Conservation (phyloP, 2,797 vertebrate species). For the Manis pentadactyla region DNA sequence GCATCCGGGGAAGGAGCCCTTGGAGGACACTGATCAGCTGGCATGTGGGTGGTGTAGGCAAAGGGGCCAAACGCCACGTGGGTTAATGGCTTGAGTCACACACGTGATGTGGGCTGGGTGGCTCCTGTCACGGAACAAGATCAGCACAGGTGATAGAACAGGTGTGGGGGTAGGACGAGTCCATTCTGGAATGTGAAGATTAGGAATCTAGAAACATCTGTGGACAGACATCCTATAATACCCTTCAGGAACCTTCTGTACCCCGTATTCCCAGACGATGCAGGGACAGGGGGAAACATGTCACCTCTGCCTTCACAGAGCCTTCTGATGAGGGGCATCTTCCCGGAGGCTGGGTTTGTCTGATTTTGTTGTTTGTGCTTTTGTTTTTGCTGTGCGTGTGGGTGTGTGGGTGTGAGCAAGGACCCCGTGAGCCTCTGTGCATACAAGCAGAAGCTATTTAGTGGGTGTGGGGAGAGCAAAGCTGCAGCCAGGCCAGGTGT, state of each 20-base stretch:
- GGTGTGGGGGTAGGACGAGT: neutral
- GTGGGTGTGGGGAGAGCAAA: rapidly evolving
- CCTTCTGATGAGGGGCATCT: rapidly evolving
- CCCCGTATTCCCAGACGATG: neutral
- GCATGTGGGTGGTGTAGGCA: rapidly evolving
- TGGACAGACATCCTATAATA: neutral
- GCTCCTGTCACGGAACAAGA: neutral
- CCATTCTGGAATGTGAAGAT: neutral
- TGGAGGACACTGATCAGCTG: no score
- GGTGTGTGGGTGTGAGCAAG: rapidly evolving
- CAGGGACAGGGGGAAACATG: rapidly evolving
- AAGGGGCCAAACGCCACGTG: neutral
- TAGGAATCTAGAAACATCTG: neutral
- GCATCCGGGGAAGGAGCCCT: neutral
- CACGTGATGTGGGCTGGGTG: rapidly evolving
- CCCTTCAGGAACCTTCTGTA: no score
- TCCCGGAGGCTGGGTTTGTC: neutral
- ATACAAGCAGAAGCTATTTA: neutral
- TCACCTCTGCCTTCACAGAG: neutral
- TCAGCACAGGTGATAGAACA: neutral
- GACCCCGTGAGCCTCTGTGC: neutral
- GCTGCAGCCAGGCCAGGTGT: neutral
- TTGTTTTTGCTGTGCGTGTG: neutral
- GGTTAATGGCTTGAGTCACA: neutral
- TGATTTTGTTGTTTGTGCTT: rapidly evolving